Evolutionary conservation across 2,888 invertebrate genomes (phyloP).

Genomic region (Lymantria dispar): DNA sequence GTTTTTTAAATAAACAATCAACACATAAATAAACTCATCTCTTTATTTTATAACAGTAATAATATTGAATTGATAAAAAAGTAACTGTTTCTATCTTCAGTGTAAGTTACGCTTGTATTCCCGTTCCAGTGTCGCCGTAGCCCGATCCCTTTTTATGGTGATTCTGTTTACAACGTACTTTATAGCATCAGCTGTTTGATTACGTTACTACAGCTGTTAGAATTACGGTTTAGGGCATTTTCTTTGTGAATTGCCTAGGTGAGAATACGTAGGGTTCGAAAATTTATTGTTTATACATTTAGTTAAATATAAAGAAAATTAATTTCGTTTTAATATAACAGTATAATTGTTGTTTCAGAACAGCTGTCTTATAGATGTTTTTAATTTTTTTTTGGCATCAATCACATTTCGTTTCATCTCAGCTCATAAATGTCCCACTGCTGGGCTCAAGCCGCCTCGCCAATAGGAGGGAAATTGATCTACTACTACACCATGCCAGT

Average conservation of each 20-base stretch:
- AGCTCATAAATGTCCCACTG: too few relatives aligned
- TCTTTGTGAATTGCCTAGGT: slow-evolving; percentile 22
- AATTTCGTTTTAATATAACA: neutral
- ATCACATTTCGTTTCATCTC: too few relatives aligned
- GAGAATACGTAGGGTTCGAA: slow-evolving; percentile 36
- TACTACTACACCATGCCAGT: too few relatives aligned
- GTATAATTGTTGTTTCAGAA: too few relatives aligned
- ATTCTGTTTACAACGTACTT: slow-evolving; percentile 62
- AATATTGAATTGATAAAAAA: neutral
- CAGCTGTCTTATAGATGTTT: too few relatives aligned
- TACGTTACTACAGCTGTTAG: slow-evolving; percentile 56
- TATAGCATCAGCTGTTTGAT: slow-evolving; percentile 72
- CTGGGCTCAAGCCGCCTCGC: too few relatives aligned
- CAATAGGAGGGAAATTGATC: too few relatives aligned
- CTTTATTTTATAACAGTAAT: too few relatives aligned
- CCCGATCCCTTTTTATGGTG: slow-evolving; percentile 59
- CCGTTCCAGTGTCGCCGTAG: slow-evolving; percentile 23
- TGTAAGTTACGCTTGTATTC: slow-evolving; percentile 25
- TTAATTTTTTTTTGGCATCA: too few relatives aligned
- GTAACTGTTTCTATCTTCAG: slow-evolving; percentile 10
- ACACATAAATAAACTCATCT: too few relatives aligned
- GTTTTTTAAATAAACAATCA: too few relatives aligned
- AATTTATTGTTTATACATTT: slow-evolving; percentile 29
- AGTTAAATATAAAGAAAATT: neutral
- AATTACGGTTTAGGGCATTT: slow-evolving; percentile 40